These are phyloP conservation scores for Bradysia coprophila DNA, from an alignment of 1,140 invertebrate species.

Conservation along the genomic window DNA sequence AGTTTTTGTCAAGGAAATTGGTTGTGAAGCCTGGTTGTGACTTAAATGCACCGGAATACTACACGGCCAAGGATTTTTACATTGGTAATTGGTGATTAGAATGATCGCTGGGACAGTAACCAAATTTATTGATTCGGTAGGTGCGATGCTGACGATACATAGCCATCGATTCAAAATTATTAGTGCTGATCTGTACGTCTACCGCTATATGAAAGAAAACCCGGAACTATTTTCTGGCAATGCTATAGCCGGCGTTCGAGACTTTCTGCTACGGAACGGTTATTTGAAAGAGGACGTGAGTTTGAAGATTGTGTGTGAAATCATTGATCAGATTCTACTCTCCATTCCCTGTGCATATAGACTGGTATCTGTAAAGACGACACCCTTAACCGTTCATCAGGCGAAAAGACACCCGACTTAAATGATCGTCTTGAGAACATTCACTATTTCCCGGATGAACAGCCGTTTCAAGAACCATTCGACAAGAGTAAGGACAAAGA, in stretches of 20 bases:
- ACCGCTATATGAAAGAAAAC: constrained; percentile 48
- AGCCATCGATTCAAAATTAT: constrained; percentile 44
- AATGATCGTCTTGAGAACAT: no score
- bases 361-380: no score
- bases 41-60: constrained; percentile 38
- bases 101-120: no score
- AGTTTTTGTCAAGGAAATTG: constrained; percentile 43
- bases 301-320: constrained; percentile 17
- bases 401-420: no score
- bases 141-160: constrained; percentile 38
- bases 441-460: no score
- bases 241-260: constrained; percentile 35
- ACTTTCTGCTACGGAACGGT: constrained; percentile 36
- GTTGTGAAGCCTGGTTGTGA: constrained; percentile 45
- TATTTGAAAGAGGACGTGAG: constrained; percentile 36
- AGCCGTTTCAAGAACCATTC: no score
- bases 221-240: constrained; percentile 42
- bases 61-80: constrained; percentile 43
- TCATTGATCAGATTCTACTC: no score
- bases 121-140: constrained; percentile 20
- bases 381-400: no score
- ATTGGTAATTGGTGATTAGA: no score
- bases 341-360: no score
- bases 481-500: no score
- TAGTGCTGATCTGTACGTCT: constrained; percentile 46